Evolutionary conservation across 2,888 invertebrate genomes (phyloP), one percentile per base, ranked within the genome.

Genomic region (Tyria jacobaeae): DNA sequence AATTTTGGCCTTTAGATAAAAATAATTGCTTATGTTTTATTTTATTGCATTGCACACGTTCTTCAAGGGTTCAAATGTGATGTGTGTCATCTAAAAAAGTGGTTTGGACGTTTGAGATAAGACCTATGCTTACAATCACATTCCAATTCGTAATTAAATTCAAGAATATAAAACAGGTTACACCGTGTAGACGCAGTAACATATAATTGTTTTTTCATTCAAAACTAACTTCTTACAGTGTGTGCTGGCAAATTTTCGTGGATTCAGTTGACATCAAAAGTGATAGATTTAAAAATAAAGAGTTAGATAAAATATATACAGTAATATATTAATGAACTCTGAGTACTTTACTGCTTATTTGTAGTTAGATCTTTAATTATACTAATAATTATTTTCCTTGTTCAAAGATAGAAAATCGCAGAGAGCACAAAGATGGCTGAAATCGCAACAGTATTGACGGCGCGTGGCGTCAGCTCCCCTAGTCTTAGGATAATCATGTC

Each of bases 401-500:
- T 80, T 71, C 88, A 85, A 76, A 53, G 63, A 66, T 50, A 68
- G 62, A 65, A 64, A 48, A 44, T 24, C 31, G 15, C 61, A 75
- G 64, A 71, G 81, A 35, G 48, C 24, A 48, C 35, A 17, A 75
- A 81, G 72, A 92, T 93, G 93, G 88, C 88, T 76, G 82, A 79
- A 62, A 70, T 70, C 44, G 70, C 75, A 70, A 71, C 88, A 86
- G 84, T 81, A 82, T 83, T 83, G 65, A 73, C 66, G 73, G 71
- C 85, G 65, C 76, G 80, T 51, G 73, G 57, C 71, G 74, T 80
- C 69, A 70, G 76, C 71, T 70, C 71, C 57, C 82, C 92, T 90
- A 92, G 92, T 92, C 92, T 89, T 89, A 90, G 88, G 61, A 77
- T 90, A 88, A 89, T 84, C 81, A 83, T 80, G 63, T 84, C 78